Conservation (phyloP, 2,888 invertebrate species). For the Noctua janthe region DNA sequence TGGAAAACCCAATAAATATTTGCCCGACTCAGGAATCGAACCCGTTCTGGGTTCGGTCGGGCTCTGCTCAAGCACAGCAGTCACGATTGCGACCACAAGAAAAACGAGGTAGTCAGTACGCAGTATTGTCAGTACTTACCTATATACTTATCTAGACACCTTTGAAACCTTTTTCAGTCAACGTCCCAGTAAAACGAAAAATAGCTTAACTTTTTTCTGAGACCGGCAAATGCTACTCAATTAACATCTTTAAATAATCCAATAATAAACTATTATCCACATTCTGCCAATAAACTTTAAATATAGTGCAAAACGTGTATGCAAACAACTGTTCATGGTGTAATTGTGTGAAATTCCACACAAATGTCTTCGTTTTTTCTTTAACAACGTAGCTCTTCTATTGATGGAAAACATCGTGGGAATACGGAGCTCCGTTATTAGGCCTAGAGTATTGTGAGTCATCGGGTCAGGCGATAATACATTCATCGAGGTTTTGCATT, state of each 20-base stretch:
- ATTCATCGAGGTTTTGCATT: constrained; percentile 32
- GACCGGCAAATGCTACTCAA: neutral
- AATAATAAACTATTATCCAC: neutral
- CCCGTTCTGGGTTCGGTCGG: no score
- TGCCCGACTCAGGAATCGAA: no score
- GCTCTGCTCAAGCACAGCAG: no score
- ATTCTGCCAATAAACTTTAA: neutral
- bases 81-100: no score
- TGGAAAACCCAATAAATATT: no score
- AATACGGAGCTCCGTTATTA: constrained; percentile 60
- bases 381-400: constrained; percentile 16
- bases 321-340: constrained; percentile 43
- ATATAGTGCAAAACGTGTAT: constrained; percentile 30
- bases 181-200: neutral
- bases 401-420: constrained; percentile 58
- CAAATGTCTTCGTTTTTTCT: constrained; percentile 42
- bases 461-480: constrained; percentile 59
- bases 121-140: no score
- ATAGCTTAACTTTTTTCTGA: neutral
- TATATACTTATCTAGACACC: no score
- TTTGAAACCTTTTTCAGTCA: neutral
- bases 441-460: constrained; percentile 57
- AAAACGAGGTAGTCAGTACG: no score
- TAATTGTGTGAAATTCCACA: constrained; percentile 60
- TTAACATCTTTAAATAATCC: neutral